phyloP scores from a whole-genome alignment of 2,888 invertebrate species.

The Heteromyza rotundicornis region DNA sequence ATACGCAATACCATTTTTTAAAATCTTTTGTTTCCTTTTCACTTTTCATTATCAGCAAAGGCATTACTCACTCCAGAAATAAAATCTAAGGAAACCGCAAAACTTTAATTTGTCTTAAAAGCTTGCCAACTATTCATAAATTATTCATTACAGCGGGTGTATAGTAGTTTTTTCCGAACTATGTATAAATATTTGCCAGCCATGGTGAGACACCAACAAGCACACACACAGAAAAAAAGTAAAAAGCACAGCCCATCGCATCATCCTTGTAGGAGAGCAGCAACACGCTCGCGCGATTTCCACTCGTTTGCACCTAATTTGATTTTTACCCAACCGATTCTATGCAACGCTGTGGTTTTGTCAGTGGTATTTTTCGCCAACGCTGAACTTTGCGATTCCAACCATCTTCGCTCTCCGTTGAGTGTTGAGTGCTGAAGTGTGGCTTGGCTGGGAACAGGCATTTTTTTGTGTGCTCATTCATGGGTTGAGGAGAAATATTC shows the following conservation, averaged over 20 bases:
- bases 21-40: not conserved
- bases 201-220: conserved; percentile 13
- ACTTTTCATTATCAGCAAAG: not conserved
- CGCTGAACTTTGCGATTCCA: not conserved
- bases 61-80: too few relatives aligned
- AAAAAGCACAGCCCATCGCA: too few relatives aligned
- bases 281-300: conserved; percentile 31
- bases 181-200: conserved; percentile 16
- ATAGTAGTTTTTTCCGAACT: conserved; percentile 1
- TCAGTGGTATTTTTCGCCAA: too few relatives aligned
- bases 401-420: not conserved
- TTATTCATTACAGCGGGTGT: conserved; percentile 52
- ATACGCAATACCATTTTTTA: too few relatives aligned
- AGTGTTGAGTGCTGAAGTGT: too few relatives aligned
- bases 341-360: conserved; percentile 41
- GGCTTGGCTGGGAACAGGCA: not conserved
- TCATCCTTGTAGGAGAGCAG: too few relatives aligned
- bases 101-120: conserved; percentile 58
- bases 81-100: too few relatives aligned
- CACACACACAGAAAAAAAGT: too few relatives aligned
- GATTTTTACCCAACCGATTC: conserved; percentile 47
- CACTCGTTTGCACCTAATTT: conserved; percentile 60
- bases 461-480: conserved; percentile 36
- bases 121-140: conserved; percentile 51
- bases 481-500: too few relatives aligned